Evolutionary conservation across 2,797 vertebrate species (phyloP), one percentile per base, ranked within the genome.

Genomic region (Gephyroberyx darwinii): DNA sequence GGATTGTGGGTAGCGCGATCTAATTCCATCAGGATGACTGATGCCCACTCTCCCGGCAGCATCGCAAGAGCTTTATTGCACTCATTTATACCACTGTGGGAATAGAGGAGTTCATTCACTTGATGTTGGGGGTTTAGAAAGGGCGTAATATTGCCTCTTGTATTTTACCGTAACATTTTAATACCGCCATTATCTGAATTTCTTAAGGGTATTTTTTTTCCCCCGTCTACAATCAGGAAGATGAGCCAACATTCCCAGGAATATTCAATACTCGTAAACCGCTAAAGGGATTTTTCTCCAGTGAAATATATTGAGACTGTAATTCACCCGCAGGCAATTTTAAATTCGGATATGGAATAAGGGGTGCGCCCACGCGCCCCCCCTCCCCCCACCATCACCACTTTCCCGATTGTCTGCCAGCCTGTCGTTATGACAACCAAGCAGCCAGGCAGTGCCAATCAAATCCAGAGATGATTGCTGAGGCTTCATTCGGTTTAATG

Each of bases 11-110:
- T 86, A 81, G 35, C 70, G 1, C 20, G 81, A 69, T 90, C 88
- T 89, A 85, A 90, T 90, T 91, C 91, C 75, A 91, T 92, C 91
- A 90, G 75, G 47, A 82, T 88, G 90, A 90, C 76, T 81, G 91
- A 91, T 91, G 81, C 65, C 51, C 14, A 43, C 82, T 83, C 84
- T 78, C 75, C 79, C 62, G 3, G 80, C 81, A 66, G 71, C 80
- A 50, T 16, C 5, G 39, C 69, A 0, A 77, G 54, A 0, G 67
- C 75, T 84, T 89, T 88, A 92, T 90, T 88, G 85, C 77, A 1
- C 75, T 86, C 88, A 84, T 91, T 90, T 89, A 84, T 85, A 82
- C 85, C 85, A 66, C 81, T 65, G 43, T 55, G 70, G 82, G 71
- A 86, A 61, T 56, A 54, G 66, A 81, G 81, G 75, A 82, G 79